Conservation (phyloP, 2,113 vertebrate genomes). For the Psammodynastes pulverulentus region DNA sequence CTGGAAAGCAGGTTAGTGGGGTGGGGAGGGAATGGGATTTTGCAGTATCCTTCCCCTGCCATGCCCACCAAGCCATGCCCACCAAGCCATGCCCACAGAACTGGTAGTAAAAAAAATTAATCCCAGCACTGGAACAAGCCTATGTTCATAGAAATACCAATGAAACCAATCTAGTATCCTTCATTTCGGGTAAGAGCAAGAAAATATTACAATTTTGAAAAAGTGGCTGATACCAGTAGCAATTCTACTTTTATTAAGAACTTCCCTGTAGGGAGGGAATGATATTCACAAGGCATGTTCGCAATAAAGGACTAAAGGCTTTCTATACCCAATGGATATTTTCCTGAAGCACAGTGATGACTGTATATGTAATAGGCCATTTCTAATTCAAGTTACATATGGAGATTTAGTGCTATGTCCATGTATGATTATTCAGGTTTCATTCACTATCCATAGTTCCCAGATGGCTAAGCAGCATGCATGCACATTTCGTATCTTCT, state of each 20-base stretch:
- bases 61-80: too few species aligned
- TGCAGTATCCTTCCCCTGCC: too few species aligned
- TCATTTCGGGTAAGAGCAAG: not conserved
- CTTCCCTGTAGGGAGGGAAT: not conserved
- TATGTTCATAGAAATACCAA: not conserved
- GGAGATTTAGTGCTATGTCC: not conserved
- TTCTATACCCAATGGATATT: not conserved
- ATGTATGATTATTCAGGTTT: not conserved
- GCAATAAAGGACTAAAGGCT: not conserved
- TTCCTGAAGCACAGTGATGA: not conserved
- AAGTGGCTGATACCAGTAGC: not conserved
- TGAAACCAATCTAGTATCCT: not conserved
- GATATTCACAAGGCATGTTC: not conserved
- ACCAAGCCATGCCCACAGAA: too few species aligned
- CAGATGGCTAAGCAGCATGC: not conserved
- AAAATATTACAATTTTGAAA: not conserved
- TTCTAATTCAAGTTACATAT: not conserved
- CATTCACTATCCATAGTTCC: not conserved
- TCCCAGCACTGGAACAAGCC: too few species aligned
- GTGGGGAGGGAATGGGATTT: too few species aligned
- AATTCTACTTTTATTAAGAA: not conserved
- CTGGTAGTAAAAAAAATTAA: too few species aligned
- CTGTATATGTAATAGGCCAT: not conserved
- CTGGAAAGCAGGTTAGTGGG: too few species aligned
- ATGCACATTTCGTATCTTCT: not conserved